Evolutionary conservation across 2,797 vertebrate genomes (phyloP).

Genomic region (Tragelaphus eurycerus): DNA sequence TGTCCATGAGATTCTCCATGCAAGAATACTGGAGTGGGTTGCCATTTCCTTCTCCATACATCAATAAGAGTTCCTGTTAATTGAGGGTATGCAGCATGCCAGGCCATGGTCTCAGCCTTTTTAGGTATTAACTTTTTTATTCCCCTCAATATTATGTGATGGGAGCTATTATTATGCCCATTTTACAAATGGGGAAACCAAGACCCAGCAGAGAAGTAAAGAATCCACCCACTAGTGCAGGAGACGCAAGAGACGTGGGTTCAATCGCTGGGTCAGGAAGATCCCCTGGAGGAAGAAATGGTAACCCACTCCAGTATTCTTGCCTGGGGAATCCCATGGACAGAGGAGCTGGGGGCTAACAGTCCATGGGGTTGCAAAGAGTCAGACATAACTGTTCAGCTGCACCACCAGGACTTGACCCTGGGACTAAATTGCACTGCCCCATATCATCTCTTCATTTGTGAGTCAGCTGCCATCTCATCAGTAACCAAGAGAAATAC

Average conservation of each 20-base stretch:
- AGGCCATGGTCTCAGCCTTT: background rate
- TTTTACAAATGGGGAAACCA: background rate
- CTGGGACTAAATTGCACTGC: background rate
- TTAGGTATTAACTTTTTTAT: background rate
- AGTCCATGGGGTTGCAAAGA: background rate
- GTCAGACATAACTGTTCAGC: background rate
- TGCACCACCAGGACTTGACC: background rate
- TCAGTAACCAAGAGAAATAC: background rate
- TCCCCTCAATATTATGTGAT: background rate
- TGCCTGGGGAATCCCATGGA: background rate
- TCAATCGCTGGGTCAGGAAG: background rate
- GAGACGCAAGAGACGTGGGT: background rate
- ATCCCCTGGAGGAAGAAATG: background rate
- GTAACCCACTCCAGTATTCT: background rate
- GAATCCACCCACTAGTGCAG: background rate
- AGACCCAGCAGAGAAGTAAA: background rate
- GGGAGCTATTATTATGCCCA: rapidly evolving
- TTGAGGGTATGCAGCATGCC: background rate
- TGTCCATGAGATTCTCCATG: background rate
- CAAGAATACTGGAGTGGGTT: background rate
- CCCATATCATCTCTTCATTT: background rate
- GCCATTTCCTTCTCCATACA: background rate
- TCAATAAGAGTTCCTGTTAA: background rate
- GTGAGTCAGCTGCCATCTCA: background rate
- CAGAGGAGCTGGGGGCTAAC: background rate